Base-by-base conservation (phyloP, 2,113 vertebrate species). In the Cheirogaleus medius region DNA sequence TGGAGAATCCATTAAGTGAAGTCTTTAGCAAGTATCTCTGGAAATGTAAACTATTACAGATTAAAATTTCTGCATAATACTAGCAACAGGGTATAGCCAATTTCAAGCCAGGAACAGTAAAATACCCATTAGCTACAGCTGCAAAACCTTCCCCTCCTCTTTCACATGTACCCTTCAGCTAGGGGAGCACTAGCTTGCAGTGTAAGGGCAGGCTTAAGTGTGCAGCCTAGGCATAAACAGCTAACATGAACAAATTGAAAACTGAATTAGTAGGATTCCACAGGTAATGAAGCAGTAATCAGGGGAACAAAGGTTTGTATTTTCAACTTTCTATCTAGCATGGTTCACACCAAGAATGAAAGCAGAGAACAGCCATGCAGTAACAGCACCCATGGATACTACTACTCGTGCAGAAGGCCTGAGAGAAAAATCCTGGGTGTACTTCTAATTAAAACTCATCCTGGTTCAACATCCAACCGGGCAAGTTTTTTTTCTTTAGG, bases 1-100 rank as follows among this genome's bases (percentile, higher is more conserved):
- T 37, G n/a, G 83, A 89, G 63, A 94, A 69, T 82, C 37, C 49
- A 91, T 56, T 96, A 91, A 94, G 56, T 25, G 13, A 88, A 76
- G 34, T 64, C 37, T 81, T 93, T 18, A 93, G 89, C 47, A 90
- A 95, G 44, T 64, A 91, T n/a, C 17, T 91, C 63, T 89, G 76
- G n/a, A 88, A 90, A 81, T 54, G 7, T 32, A 54, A 71, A 47
- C 39, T 39, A 86, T 20, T 63, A 80, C 42, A 85, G 87, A 82
- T 63, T 56, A 87, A 90, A 95, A 95, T 84, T 74, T 73, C 49
- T 92, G 47, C 11, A 68, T 34, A 69, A 74, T 73, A 17, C 34
- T 71, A 63, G 49, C 44, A 68, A 68, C 47, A 80, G 21, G 44
- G 80, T 27, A 39, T 5, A 37, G 68, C n/a, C 56, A 81, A 52